phyloP scores from a whole-genome alignment of 2,113 vertebrate species.

The Hucho hucho region DNA sequence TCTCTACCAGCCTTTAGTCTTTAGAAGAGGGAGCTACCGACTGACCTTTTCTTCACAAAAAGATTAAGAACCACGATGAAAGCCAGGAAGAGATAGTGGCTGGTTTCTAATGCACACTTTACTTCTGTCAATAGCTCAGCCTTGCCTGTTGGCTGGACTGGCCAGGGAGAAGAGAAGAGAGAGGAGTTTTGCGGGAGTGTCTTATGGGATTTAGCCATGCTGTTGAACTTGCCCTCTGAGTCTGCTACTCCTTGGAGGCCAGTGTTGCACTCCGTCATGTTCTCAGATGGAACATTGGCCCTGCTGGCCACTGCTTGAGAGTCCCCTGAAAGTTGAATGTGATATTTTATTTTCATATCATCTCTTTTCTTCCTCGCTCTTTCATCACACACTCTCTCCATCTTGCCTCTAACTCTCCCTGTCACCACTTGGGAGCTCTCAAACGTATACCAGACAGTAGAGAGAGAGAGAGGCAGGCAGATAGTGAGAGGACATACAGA shows the following conservation, averaged over 20 bases:
- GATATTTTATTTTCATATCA: slow-evolving; percentile 52
- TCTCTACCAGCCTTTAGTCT: slow-evolving; percentile 12
- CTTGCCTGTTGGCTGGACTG: slow-evolving; percentile 1
- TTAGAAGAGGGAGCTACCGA: neutral
- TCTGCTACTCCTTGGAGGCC: slow-evolving; percentile 53
- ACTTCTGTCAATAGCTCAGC: neutral
- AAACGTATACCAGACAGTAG: too few relatives aligned
- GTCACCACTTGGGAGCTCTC: slow-evolving; percentile 30
- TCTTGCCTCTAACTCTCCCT: slow-evolving; percentile 20
- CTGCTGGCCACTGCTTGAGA: slow-evolving; percentile 47
- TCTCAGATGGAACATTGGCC: slow-evolving; percentile 54
- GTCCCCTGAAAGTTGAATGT: slow-evolving; percentile 46
- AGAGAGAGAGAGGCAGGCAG: too few relatives aligned
- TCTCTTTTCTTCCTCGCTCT: slow-evolving; percentile 37
- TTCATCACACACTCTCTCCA: slow-evolving; percentile 46
- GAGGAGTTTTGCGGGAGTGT: neutral
- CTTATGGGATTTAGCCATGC: slow-evolving; percentile 32
- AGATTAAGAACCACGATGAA: neutral
- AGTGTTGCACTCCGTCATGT: slow-evolving; percentile 43
- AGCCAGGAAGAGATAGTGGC: neutral
- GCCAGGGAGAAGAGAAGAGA: slow-evolving; percentile 17
- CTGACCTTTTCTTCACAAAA: slow-evolving; percentile 9
- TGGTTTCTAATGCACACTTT: neutral
- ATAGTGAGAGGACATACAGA: neutral
- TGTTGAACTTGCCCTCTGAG: slow-evolving; percentile 29